Percentiles rank a stretch among this genome's conserved stretches.
These are phyloP conservation scores for Trematomus bernacchii DNA, from an alignment of 2,797 vertebrate genomes.

Conservation along the genomic window DNA sequence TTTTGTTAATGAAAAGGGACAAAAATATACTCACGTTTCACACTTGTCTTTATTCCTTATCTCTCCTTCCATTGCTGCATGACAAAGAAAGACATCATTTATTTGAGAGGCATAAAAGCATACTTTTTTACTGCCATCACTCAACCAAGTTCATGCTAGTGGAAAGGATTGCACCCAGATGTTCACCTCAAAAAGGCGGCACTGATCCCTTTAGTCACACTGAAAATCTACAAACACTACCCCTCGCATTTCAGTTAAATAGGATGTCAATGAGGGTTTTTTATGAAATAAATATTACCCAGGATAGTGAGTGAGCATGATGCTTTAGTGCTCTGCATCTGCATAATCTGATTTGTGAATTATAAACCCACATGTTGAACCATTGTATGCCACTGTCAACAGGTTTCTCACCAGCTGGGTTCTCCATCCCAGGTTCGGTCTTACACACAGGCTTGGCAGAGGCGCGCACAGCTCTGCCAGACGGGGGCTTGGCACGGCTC, in stretches of 20 bases:
- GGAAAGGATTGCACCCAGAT: not conserved
- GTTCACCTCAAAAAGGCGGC: not conserved
- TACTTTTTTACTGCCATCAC: no score
- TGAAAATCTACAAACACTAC: not conserved
- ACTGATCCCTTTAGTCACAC: slow-evolving; percentile 2
- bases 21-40: slow-evolving; percentile 74
- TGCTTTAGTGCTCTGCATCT: not conserved
- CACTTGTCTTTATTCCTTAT: slow-evolving; percentile 56
- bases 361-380: slow-evolving; percentile 11
- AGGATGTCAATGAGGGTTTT: slow-evolving; percentile 7
- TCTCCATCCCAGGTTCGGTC: slow-evolving; percentile 90
- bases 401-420: slow-evolving; percentile 76
- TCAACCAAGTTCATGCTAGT: not conserved
- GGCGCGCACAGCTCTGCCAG: slow-evolving; percentile 65
- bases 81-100: slow-evolving; percentile 20
- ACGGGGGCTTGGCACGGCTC: slow-evolving; percentile 68
- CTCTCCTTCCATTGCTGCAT: slow-evolving; percentile 58
- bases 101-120: not conserved
- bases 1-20: not conserved
- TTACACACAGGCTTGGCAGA: slow-evolving; percentile 89
- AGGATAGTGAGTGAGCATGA: not conserved
- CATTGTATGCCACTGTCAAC: slow-evolving; percentile 33
- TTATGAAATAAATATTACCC: not conserved
- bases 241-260: not conserved
- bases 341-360: not conserved